A percentile compares a stretch with the other conserved stretches of the same genome.
These are phyloP conservation scores for Pterocles orientalis DNA, from an alignment of 2,113 vertebrate species.

Conservation along the genomic window DNA sequence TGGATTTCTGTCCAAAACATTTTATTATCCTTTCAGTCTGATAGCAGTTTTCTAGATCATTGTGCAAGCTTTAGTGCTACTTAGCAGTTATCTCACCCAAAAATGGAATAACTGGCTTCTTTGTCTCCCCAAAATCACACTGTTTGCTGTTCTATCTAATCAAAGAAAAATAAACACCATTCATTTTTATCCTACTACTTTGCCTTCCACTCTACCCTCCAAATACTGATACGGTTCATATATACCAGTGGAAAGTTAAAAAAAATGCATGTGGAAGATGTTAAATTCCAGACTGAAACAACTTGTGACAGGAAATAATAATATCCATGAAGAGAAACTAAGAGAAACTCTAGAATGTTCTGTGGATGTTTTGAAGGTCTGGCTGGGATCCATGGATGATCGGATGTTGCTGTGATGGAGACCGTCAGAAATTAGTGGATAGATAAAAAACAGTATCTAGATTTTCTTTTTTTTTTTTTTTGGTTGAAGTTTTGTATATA, in stretches of 20 bases:
- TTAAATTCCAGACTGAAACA: background rate
- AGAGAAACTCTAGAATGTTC: background rate
- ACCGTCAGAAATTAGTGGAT: background rate
- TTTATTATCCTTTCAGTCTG: conserved; percentile 51
- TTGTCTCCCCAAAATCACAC: conserved; percentile 3
- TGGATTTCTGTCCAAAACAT: conserved; percentile 16
- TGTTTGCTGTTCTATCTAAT: background rate
- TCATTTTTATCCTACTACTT: background rate
- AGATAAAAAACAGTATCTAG: background rate
- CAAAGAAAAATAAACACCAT: conserved; percentile 23
- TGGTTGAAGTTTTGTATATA: background rate
- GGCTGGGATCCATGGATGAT: background rate
- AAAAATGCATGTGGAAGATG: background rate
- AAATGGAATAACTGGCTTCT: conserved; percentile 10
- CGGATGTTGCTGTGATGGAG: background rate
- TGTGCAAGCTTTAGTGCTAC: background rate
- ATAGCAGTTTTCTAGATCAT: conserved; percentile 11
- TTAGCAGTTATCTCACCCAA: background rate
- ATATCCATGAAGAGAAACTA: background rate
- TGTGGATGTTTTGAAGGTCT: background rate
- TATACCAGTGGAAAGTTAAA: background rate
- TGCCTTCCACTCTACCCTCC: background rate
- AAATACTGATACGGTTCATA: background rate
- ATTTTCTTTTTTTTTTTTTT: background rate
- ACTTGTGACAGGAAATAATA: background rate